Evolutionary conservation across 2,888 invertebrate genomes (phyloP), one percentile per base, ranked within the genome.

Genomic region (Ptilodon capucinus): DNA sequence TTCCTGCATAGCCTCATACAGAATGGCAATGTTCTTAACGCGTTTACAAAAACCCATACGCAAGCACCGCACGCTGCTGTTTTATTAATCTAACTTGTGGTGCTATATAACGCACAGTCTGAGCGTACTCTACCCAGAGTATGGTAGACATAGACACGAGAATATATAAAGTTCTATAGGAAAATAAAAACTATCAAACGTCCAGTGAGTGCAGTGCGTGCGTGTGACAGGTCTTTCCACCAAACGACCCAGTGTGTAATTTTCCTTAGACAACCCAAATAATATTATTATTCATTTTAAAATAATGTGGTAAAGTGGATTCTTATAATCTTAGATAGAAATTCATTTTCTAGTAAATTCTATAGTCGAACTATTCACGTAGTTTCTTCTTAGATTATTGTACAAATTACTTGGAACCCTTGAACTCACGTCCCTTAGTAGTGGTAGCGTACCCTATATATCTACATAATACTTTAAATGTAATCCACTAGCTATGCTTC

Each of bases 401-500:
- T 87, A 86, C 76, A 86, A 86, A 84, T 77, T 58, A 79, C 67
- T 81, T 69, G 49, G 76, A 86, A 76, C 89, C 88, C 89, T 89
- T 88, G 82, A 84, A 82, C 84, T 88, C 88, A 87, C 89, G 89
- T 90, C 89, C 89, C 82, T 80, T 77, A 62, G 78, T 88, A 89
- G 87, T 72, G 54, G 65, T 84, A 79, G 74, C 57, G 56, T 70
- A 70, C 70, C 76, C 71, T 61, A 40, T 40, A 40, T 65, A 69
- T 70, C 67, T 74, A 71, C 65, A 54, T 51, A 48, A 48, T 54
- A 62, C 51, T 49, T 46, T 36, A 19, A 36, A 49, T 67, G 46
- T 64, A 57, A 42, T 57, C 38, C 45, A 32, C 45, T 64, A 56
- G 47, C 38, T 61, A 46, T 51, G 28, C 28, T 28, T 28, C 4